A percentile compares a stretch with the other conserved stretches of the same genome.
These are phyloP conservation scores for Polietes domitor DNA, from an alignment of 2,888 invertebrate genomes.

Conservation along the genomic window DNA sequence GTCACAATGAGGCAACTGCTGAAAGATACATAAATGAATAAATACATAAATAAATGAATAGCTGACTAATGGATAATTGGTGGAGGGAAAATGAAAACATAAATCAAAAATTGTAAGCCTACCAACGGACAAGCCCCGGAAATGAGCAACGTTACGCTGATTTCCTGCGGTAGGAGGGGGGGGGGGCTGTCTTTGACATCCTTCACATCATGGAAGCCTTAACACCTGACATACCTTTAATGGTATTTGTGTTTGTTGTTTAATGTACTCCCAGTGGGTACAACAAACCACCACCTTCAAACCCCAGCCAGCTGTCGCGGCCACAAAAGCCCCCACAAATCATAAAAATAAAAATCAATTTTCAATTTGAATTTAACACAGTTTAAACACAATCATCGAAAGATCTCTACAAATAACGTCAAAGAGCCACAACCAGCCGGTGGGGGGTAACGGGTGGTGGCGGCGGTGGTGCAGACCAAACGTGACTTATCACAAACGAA, in stretches of 20 bases:
- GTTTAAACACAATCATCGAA: conserved; percentile 11
- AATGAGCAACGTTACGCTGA: background rate
- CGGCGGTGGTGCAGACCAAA: conserved; percentile 22
- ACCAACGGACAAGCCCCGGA: too few species aligned
- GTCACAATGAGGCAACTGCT: background rate
- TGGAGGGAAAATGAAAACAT: background rate
- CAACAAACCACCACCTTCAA: background rate
- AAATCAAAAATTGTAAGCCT: background rate
- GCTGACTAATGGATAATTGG: too few species aligned
- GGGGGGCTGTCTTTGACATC: background rate
- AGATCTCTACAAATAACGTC: conserved; percentile 13
- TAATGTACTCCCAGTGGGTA: background rate
- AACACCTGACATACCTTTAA: background rate
- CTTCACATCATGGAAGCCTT: background rate
- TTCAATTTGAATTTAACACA: conserved; percentile 52
- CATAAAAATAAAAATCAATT: conserved; percentile 47
- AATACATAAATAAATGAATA: too few species aligned
- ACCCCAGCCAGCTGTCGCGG: background rate
- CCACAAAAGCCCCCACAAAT: background rate
- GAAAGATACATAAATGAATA: conserved; percentile 4
- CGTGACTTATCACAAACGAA: conserved; percentile 60
- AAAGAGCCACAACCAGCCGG: background rate
- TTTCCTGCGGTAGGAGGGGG: background rate
- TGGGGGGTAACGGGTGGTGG: background rate
- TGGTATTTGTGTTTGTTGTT: background rate